Conservation (phyloP, 2,113 vertebrate genomes). For the Embiotoca jacksoni region DNA sequence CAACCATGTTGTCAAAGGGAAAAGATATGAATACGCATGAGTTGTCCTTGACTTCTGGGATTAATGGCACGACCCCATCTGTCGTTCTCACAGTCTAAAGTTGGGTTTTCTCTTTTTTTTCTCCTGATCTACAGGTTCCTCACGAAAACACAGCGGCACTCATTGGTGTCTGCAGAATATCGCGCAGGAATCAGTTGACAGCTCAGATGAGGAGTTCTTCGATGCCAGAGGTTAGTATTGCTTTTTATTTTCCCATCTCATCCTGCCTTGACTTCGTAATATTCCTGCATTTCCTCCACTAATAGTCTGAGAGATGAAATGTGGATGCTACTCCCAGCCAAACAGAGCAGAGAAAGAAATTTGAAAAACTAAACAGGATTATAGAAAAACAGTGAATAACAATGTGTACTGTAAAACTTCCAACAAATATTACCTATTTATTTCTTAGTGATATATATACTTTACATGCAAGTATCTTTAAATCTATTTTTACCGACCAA, state of each 20-base stretch:
- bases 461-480: too few species aligned
- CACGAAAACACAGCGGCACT: conserved; percentile 83
- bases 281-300: conserved; percentile 1
- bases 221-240: conserved; percentile 93
- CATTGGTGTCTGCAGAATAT: conserved; percentile 92
- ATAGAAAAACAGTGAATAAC: not conserved
- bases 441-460: too few species aligned
- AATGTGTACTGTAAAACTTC: not conserved
- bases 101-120: conserved; percentile 20
- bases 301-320: not conserved
- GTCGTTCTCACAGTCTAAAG: conserved; percentile 12
- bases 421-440: too few species aligned
- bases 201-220: conserved; percentile 98
- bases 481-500: too few species aligned
- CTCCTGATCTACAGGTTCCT: conserved; percentile 81
- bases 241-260: conserved; percentile 16
- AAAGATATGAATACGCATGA: conserved; percentile 5
- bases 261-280: not conserved
- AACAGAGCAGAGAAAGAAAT: not conserved
- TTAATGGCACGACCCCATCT: conserved; percentile 1
- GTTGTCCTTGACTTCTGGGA: conserved; percentile 23
- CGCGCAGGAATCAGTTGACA: conserved; percentile 93
- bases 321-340: not conserved
- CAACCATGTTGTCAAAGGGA: not conserved
- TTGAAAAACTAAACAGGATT: not conserved